Base-by-base conservation (phyloP, 1,140 invertebrate species). In the Drosophila bipectinata region DNA sequence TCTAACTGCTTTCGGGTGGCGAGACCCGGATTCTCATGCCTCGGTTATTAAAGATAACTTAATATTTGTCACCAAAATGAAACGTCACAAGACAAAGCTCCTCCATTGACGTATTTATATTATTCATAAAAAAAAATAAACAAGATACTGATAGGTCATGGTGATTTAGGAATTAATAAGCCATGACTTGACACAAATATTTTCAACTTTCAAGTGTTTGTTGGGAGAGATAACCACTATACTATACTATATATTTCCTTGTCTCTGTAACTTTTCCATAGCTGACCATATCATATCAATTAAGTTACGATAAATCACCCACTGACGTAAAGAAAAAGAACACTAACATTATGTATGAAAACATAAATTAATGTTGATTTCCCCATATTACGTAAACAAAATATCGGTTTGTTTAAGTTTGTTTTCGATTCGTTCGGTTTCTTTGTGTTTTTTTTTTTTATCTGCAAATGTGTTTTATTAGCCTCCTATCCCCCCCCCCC, bases 331-430 rank as follows among this genome's bases (percentile, higher is more conserved):
- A 47, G 8, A 47, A 9, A 9, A 32, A 47, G 8, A 47, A 39
- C 14, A 57, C 34, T 28, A 32, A 34, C 63, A 69, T 59, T 32
- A 47, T 62, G 30, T 41, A 59, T 69, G 15, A 62, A 68, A 47
- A 68, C 62, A 68, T 69, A 69, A 69, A 61, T 72, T 72, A 52
- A 54, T 72, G 68, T 72, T 72, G 49, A 62, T 73, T 73, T 73
- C 14, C 14, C 71, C 62, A 32, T 21, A 62, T 73, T 73, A 62
- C 28, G 51, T 44, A 62, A 73, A 73, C 24, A 72, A 26, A 54
- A 44, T 51, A 73, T 73, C 52, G 28, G 52, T 48, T 73, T 68
- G 39, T 73, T 72, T 72, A n/a, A 39, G 51, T 62, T 73, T 15
- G 21, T 73, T 73, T 56, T 63, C 28, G 18, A 55, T 51, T 48